Base-by-base conservation (phyloP, 2,797 vertebrate species). In the Lacerta bilineata region DNA sequence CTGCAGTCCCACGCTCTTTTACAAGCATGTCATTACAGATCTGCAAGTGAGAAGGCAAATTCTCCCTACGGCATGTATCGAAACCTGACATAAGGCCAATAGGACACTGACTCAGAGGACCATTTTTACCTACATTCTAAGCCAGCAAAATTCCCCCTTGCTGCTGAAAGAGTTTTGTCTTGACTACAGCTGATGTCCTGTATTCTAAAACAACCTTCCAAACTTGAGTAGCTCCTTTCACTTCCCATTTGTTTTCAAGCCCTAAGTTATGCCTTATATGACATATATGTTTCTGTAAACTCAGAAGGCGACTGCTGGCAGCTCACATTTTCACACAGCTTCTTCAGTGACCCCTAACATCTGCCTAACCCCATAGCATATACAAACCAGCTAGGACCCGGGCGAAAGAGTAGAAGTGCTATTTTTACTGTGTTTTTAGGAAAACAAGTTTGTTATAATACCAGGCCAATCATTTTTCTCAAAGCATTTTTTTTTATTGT, bases 21-120 rank as follows among this genome's bases (percentile, higher is more conserved):
- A 86, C 18, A 91, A 96, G 93, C 94, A 68, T 96, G 95, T 96
- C 97, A 95, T 94, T 88, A 72, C 91, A 91, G 90, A 93, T 96
- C 96, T 93, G 88, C 80, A 89, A 91, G 87, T 88, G 87, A 92
- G 93, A 93, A 93, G 84, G 87, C 87, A 89, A 93, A 95, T 94
- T 95, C 93, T 89, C 94, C 95, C 92, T 79, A 84, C 2, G 82
- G 85, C 85, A 86, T 1, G 4, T 80, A 92, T 90, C 2, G 74
- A 97, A 95, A 95, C 93, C 92, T 80, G 91, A 88, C 15, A 1
- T 61, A 75, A 92, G 91, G 87, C 90, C 15, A 4, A 87, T 80
- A 74, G 80, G 91, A 86, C 90, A 68, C 89, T 94, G 93, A 95
- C 92, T 97, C 95, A 95, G 91, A 94, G 89, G 82, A 68, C 88